These are phyloP conservation scores for Clepsis dumicolana DNA, from an alignment of 2,888 invertebrate species.

Conservation along the genomic window DNA sequence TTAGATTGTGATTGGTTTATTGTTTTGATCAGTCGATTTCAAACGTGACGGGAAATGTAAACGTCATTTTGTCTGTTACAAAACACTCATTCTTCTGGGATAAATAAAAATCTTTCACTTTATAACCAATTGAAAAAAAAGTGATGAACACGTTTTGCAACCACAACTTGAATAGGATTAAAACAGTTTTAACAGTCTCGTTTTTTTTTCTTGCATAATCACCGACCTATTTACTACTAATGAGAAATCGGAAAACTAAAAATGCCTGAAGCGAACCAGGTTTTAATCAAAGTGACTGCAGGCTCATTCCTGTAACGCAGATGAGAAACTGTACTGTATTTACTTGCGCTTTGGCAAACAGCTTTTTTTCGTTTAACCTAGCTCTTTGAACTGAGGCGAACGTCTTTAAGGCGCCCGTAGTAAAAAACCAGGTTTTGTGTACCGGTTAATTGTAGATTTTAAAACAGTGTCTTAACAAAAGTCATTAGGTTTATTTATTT, in stretches of 20 bases:
- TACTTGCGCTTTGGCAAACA: conserved; percentile 13
- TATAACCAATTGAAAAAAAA: too few relatives aligned
- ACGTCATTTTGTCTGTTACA: too few relatives aligned
- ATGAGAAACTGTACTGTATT: conserved; percentile 14
- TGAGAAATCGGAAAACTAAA: conserved; percentile 21
- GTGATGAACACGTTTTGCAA: too few relatives aligned
- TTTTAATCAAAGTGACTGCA: conserved; percentile 30
- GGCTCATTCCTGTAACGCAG: neutral
- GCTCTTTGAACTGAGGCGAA: conserved; percentile 6
- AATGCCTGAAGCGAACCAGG: conserved; percentile 17
- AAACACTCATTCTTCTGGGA: too few relatives aligned
- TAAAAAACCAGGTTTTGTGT: too few relatives aligned
- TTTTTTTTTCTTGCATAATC: neutral
- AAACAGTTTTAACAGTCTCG: neutral
- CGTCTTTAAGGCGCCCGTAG: conserved; percentile 4
- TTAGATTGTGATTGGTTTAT: too few relatives aligned
- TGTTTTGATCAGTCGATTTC: too few relatives aligned
- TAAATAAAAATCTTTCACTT: too few relatives aligned
- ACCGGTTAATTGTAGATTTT: too few relatives aligned
- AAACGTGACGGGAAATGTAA: too few relatives aligned
- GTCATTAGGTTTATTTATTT: too few relatives aligned
- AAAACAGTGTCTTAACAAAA: too few relatives aligned
- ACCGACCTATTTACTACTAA: neutral
- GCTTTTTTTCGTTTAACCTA: conserved; percentile 25
- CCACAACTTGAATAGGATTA: neutral